phyloP scores from a whole-genome alignment of 2,113 vertebrate species.

The Callorhinus ursinus region DNA sequence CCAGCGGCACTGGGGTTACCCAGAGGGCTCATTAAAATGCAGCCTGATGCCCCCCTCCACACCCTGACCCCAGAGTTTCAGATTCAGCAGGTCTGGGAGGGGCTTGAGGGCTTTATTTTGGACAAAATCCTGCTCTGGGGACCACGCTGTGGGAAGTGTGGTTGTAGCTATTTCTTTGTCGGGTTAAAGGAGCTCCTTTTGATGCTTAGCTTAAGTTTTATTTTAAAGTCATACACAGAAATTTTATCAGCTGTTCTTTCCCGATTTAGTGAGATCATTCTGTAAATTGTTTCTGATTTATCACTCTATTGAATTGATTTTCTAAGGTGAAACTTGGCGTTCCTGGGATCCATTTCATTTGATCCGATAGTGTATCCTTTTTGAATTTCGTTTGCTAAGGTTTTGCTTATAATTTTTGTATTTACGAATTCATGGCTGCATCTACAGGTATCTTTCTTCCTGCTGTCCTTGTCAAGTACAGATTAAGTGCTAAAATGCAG shows the following conservation, averaged over 20 bases:
- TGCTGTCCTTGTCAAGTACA: too few species aligned
- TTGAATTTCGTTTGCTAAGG: not conserved
- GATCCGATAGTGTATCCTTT: not conserved
- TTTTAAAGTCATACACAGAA: not conserved
- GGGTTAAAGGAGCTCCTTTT: not conserved
- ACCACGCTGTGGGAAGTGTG: not conserved
- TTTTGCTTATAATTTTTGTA: not conserved
- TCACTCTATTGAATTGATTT: not conserved
- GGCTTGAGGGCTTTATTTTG: not conserved
- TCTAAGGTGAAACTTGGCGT: not conserved
- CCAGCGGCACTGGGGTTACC: not conserved
- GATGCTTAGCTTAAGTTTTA: not conserved
- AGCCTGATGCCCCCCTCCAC: not conserved
- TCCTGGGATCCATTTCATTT: not conserved
- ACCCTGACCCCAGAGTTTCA: too few species aligned
- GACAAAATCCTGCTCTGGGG: not conserved
- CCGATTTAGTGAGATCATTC: not conserved
- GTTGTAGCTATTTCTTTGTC: not conserved
- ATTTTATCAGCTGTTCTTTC: not conserved
- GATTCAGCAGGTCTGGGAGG: not conserved
- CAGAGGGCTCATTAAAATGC: not conserved
- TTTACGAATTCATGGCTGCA: not conserved
- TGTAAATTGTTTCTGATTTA: not conserved
- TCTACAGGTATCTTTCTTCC: not conserved
- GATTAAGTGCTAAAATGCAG: fast-evolving